Conservation (phyloP, 2,888 invertebrate genomes). For the Lasioglossum pauxillum region DNA sequence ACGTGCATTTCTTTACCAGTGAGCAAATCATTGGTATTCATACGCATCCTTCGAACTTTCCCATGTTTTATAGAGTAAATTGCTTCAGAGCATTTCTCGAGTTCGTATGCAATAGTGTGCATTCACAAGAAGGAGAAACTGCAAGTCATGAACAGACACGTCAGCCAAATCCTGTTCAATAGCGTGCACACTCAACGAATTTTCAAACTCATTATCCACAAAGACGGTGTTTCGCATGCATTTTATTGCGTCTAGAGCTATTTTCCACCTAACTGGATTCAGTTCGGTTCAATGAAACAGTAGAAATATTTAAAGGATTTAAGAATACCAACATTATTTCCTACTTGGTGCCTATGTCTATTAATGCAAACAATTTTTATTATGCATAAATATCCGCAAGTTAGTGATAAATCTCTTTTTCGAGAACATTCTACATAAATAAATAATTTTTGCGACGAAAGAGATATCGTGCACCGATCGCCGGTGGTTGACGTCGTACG, state of each 20-base stretch:
- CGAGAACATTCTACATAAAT: neutral
- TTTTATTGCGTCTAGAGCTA: neutral
- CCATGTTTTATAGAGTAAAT: neutral
- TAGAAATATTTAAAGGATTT: too few relatives aligned
- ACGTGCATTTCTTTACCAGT: neutral
- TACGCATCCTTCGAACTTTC: neutral
- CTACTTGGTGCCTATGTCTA: too few relatives aligned
- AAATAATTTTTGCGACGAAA: neutral
- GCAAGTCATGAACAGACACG: neutral
- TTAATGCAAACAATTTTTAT: too few relatives aligned
- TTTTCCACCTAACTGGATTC: neutral
- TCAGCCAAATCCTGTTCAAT: neutral
- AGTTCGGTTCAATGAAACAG: too few relatives aligned
- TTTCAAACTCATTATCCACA: neutral
- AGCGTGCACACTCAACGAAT: neutral
- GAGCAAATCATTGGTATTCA: neutral
- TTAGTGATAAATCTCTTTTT: too few relatives aligned
- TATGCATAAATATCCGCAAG: too few relatives aligned
- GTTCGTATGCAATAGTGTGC: neutral
- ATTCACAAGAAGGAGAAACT: neutral
- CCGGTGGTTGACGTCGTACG: conserved; percentile 18
- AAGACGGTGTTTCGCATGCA: neutral
- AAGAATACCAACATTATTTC: too few relatives aligned
- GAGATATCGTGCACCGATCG: neutral
- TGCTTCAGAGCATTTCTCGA: neutral